Evolutionary conservation across 1,140 invertebrate genomes (phyloP).

Genomic region (Antheraea mylitta): DNA sequence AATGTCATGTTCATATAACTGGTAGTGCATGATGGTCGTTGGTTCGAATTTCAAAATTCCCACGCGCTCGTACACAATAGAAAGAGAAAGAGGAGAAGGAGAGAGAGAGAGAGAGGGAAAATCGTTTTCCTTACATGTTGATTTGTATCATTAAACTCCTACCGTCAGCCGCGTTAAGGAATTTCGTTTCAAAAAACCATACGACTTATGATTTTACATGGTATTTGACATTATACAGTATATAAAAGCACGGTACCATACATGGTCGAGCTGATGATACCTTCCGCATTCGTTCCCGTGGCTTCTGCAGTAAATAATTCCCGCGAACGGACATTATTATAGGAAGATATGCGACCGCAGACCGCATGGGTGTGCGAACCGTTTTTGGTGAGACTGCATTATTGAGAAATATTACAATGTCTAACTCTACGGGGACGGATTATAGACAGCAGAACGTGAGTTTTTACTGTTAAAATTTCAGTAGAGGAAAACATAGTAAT

Average conservation of each 20-base stretch:
- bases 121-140: no score
- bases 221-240: not conserved
- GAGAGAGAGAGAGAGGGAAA: no score
- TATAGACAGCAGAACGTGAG: not conserved
- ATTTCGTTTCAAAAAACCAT: no score
- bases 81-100: no score
- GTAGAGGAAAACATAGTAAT: not conserved
- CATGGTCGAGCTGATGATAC: slow-evolving; percentile 13
- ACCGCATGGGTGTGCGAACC: slow-evolving; percentile 6
- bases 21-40: no score
- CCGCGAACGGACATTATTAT: slow-evolving; percentile 9
- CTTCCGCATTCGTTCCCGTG: slow-evolving; percentile 13
- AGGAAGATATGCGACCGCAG: slow-evolving; percentile 10
- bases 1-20: no score
- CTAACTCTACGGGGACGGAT: not conserved
- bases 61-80: no score
- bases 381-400: slow-evolving; percentile 12
- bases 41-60: no score
- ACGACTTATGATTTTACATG: not conserved
- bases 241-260: slow-evolving; percentile 10
- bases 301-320: slow-evolving; percentile 12
- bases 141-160: no score
- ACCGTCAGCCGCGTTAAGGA: no score
- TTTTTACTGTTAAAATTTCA: not conserved
- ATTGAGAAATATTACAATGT: not conserved